Percentiles rank a stretch among this genome's conserved stretches.
Conservation (phyloP, 2,888 invertebrate species). For the Scrobipalpa atriplicella region DNA sequence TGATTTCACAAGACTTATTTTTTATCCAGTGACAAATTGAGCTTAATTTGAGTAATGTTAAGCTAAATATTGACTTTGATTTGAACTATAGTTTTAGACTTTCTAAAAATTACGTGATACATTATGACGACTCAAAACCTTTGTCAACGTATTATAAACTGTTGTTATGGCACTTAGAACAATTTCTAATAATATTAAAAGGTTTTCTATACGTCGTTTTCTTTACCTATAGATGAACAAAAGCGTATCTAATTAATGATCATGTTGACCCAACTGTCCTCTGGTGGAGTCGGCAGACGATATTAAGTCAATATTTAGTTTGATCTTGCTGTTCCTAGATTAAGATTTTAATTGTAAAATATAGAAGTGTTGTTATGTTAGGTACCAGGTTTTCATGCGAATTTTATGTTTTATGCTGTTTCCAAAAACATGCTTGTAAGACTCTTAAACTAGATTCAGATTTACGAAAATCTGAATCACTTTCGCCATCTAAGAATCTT, state of each 20-base stretch:
- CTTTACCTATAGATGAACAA: too few species aligned
- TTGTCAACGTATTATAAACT: too few species aligned
- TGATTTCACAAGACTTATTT: constrained; percentile 35
- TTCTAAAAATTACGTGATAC: background rate
- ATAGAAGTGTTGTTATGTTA: background rate
- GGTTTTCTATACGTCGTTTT: background rate
- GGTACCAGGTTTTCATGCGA: background rate
- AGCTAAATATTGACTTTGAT: constrained; percentile 2
- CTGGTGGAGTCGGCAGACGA: background rate
- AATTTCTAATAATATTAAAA: too few species aligned
- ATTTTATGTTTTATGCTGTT: background rate
- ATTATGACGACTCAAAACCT: too few species aligned
- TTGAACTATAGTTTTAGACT: background rate
- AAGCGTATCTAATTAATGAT: background rate
- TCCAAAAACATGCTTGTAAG: too few species aligned
- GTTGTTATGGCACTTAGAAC: background rate
- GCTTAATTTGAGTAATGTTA: constrained; percentile 38
- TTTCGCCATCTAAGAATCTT: too few species aligned
- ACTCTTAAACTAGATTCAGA: too few species aligned
- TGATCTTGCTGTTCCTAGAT: constrained; percentile 19
- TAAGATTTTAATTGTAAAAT: constrained; percentile 24
- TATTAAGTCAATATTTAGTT: constrained; percentile 25
- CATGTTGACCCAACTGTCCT: background rate
- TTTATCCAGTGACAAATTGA: constrained; percentile 59
- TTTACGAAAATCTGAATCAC: too few species aligned